Conservation (phyloP, 2,113 vertebrate species). For the Platichthys stellatus region DNA sequence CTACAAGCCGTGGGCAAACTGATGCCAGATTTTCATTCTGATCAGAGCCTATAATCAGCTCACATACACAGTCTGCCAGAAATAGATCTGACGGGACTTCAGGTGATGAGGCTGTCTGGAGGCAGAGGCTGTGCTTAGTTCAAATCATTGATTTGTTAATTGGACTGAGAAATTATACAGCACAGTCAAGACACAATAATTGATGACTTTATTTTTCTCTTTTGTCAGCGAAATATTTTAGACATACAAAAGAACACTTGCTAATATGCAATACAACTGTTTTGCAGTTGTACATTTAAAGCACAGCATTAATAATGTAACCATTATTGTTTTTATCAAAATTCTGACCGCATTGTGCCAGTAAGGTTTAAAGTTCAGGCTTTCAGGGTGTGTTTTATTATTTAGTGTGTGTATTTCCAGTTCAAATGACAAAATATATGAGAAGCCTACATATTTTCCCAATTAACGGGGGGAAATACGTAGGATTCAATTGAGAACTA, state of each 20-base stretch:
- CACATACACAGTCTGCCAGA: conserved; percentile 5
- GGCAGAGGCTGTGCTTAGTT: neutral
- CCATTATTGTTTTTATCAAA: too few relatives aligned
- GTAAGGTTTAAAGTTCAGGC: too few relatives aligned
- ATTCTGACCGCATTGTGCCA: too few relatives aligned
- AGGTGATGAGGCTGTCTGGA: neutral
- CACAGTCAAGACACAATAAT: neutral
- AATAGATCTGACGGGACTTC: conserved; percentile 2
- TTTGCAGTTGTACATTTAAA: too few relatives aligned
- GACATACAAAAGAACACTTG: too few relatives aligned
- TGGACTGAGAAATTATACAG: neutral
- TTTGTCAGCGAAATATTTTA: neutral
- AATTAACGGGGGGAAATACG: neutral
- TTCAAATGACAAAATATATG: too few relatives aligned
- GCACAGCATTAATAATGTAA: too few relatives aligned
- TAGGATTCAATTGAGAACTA: neutral
- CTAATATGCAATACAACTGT: too few relatives aligned
- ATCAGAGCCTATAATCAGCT: conserved; percentile 12
- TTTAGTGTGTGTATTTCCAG: too few relatives aligned
- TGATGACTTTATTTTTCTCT: neutral
- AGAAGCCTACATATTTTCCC: too few relatives aligned
- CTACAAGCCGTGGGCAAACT: conserved; percentile 24
- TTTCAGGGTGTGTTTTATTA: too few relatives aligned
- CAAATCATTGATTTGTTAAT: neutral
- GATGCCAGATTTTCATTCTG: conserved; percentile 13